These are phyloP conservation scores for Microctenopoma steveboyesi DNA, from an alignment of 2,797 vertebrate species.

Conservation along the genomic window DNA sequence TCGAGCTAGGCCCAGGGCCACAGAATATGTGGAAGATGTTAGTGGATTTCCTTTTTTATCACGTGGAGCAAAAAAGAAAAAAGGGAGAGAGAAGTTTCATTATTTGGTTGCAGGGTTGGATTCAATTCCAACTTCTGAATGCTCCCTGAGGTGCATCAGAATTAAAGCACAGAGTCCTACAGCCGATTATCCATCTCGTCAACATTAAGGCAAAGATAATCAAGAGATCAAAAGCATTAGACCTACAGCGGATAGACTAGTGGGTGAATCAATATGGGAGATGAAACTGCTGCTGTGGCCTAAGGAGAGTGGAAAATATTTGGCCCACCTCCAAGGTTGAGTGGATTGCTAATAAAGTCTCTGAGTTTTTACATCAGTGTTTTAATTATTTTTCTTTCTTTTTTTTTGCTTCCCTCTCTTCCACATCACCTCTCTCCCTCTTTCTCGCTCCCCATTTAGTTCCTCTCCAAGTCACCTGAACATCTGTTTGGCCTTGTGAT, in stretches of 20 bases:
- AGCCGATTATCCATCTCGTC: conserved; percentile 64
- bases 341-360: conserved; percentile 63
- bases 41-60: conserved; percentile 31
- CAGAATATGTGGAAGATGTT: conserved; percentile 35
- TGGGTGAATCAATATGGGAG: conserved; percentile 53
- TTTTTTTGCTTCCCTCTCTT: conserved; percentile 22
- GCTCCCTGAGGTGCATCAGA: conserved; percentile 56
- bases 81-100: conserved; percentile 22
- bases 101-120: conserved; percentile 52
- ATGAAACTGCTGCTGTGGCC: conserved; percentile 49
- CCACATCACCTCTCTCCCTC: conserved; percentile 30
- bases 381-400: conserved; percentile 36
- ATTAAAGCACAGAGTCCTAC: conserved; percentile 59
- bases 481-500: conserved; percentile 79
- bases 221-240: conserved; percentile 74
- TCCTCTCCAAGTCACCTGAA: conserved; percentile 73
- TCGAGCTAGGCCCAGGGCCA: conserved; percentile 45
- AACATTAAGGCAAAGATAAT: conserved; percentile 70
- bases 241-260: conserved; percentile 53
- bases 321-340: conserved; percentile 43
- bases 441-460: conserved; percentile 36
- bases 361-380: conserved; percentile 44
- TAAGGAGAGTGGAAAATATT: conserved; percentile 39
- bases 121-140: conserved; percentile 52
- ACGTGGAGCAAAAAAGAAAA: conserved; percentile 13